These are phyloP conservation scores for Drosophila kuntzei DNA, from an alignment of 2,888 invertebrate species.

Conservation along the genomic window DNA sequence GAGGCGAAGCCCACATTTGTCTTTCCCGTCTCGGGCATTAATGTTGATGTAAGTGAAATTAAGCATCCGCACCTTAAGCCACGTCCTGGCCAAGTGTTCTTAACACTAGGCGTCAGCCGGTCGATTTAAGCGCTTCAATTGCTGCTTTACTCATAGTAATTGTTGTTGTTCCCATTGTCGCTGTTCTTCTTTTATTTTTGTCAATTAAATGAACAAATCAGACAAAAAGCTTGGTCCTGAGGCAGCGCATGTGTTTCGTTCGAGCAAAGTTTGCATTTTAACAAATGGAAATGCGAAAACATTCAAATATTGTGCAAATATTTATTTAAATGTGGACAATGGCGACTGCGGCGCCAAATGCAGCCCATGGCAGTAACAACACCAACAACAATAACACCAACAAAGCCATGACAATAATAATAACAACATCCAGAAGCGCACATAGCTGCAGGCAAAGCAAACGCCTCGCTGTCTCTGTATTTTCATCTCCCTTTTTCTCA, in stretches of 20 bases:
- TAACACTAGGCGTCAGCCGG: conserved; percentile 4
- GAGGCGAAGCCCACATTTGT: conserved; percentile 87
- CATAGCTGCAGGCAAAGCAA: conserved; percentile 38
- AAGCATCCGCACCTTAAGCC: conserved; percentile 32
- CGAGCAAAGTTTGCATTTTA: conserved; percentile 52
- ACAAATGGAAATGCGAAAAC: conserved; percentile 65
- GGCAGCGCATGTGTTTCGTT: conserved; percentile 38
- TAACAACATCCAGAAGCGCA: conserved; percentile 11
- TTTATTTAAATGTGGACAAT: conserved; percentile 77
- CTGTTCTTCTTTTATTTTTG: conserved; percentile 29
- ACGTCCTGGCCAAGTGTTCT: not conserved
- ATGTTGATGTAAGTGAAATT: conserved; percentile 87
- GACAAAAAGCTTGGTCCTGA: conserved; percentile 16
- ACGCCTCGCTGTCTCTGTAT: conserved; percentile 13
- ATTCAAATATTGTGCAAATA: conserved; percentile 79
- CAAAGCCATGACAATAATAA: not conserved
- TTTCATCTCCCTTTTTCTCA: not conserved
- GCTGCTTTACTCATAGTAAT: not conserved
- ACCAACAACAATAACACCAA: conserved; percentile 19
- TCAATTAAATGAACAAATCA: conserved; percentile 66
- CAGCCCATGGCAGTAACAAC: conserved; percentile 36
- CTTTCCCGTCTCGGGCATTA: conserved; percentile 87
- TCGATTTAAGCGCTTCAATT: conserved; percentile 13
- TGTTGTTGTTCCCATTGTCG: conserved; percentile 1
- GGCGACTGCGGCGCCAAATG: conserved; percentile 57